Conservation (phyloP, 53 echinoderm and acorn worm genomes). For the Luidia sarsii region DNA sequence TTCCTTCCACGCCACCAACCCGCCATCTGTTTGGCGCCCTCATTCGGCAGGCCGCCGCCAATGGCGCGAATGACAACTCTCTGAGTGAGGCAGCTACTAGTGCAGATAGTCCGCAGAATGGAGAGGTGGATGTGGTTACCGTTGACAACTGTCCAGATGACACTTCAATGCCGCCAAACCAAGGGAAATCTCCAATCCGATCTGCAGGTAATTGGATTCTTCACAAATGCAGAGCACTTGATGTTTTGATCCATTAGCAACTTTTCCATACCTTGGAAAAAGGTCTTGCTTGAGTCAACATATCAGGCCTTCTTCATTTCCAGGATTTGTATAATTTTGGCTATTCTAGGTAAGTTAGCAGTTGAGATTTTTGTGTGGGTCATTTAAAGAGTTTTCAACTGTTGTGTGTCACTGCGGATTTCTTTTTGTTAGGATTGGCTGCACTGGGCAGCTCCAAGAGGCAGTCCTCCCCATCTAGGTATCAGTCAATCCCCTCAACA, state of each 20-base stretch:
- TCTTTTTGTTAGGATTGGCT: too few relatives aligned
- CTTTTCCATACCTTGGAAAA: too few relatives aligned
- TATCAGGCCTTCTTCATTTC: too few relatives aligned
- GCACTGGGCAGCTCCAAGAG: not conserved
- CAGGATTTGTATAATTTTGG: too few relatives aligned
- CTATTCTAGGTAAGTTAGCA: too few relatives aligned
- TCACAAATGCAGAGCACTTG: too few relatives aligned
- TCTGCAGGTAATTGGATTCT: constrained; percentile 13
- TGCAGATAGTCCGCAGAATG: constrained; percentile 45
- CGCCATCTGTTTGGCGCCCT: constrained; percentile 34
- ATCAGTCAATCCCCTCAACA: not conserved
- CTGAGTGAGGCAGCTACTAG: not conserved
- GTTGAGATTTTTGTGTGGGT: too few relatives aligned
- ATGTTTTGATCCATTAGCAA: too few relatives aligned
- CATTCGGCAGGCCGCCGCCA: constrained; percentile 3
- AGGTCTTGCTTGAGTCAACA: too few relatives aligned
- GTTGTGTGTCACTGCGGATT: too few relatives aligned
- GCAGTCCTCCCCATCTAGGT: not conserved
- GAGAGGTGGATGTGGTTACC: constrained; percentile 39
- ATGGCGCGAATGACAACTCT: constrained; percentile 31
- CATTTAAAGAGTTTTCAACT: too few relatives aligned
- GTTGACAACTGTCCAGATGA: constrained; percentile 23
- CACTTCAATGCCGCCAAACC: not conserved
- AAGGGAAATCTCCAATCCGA: not conserved
- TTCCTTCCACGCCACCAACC: constrained; percentile 13